Base-by-base conservation (phyloP, 2,888 invertebrate species). In the Heliconius cydno region DNA sequence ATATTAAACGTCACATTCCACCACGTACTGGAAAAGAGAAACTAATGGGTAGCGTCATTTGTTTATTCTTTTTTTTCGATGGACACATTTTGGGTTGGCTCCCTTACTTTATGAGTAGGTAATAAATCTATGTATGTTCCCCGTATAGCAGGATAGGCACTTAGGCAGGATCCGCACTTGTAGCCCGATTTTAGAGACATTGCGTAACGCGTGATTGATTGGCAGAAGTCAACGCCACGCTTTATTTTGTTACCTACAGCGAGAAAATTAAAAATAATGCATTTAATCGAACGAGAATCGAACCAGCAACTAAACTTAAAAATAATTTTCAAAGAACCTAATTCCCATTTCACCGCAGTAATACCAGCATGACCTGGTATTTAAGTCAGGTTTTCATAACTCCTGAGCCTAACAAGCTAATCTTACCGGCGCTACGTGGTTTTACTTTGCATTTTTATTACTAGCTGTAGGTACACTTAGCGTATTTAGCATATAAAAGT, bases 321-420 rank as follows among this genome's bases (percentile, higher is more conserved):
- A 34, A 70, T 41, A 70, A 73, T 66, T 73, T 46, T 3, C 34
- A 28, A 60, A 46, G 25, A 65, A 41, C 34, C 13, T 68, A 74
- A 68, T 74, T 67, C 67, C 25, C 41, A 68, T 67, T 79, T 73
- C 60, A 46, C 30, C 57, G 46, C 68, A 78, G 46, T 78, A 73
- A 60, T 67, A 38, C 65, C 66, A 68, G 38, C 72, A 78, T 22
- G 60, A 68, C 60, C 68, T 41, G 28, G 30, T 74, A 74, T 79
- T 46, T 70, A 46, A 57, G 78, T 72, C 28, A 63, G 52, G 57
- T 34, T 34, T 52, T 67, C 34, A 79, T 81, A 78, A 72, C 76
- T 78, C 66, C 65, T 38, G 70, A 76, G 68, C 52, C 28, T 76
- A 74, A 76, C 67, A 68, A 76, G 57, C 38, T 81, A 73, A 76